A percentile compares a stretch with the other conserved stretches of the same genome.
These are phyloP conservation scores for Oryzias melastigma DNA, from an alignment of 2,113 vertebrate species.

Conservation along the genomic window DNA sequence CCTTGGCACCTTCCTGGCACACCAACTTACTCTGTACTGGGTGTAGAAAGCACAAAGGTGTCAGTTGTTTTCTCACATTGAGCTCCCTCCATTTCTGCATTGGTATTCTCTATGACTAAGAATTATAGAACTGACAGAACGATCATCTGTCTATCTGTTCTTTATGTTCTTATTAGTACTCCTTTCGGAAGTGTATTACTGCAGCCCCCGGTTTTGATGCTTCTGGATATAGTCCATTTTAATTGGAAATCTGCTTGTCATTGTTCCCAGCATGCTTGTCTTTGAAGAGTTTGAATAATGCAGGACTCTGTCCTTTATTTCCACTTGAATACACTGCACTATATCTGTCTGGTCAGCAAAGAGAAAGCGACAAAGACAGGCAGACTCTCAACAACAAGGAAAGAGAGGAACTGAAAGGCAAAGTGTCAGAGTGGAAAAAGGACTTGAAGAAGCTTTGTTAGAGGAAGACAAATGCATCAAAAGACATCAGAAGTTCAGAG, in stretches of 20 bases:
- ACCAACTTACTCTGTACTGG: conserved; percentile 1
- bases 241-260: conserved; percentile 44
- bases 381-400: conserved; percentile 12
- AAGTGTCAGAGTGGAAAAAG: conserved; percentile 25
- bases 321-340: conserved; percentile 30
- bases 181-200: conserved; percentile 4
- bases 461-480: background rate
- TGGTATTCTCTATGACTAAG: background rate
- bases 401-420: conserved; percentile 26
- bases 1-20: conserved; percentile 4
- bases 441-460: conserved; percentile 1
- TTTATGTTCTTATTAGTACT: background rate
- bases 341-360: conserved; percentile 52
- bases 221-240: conserved; percentile 40
- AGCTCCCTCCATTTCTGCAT: background rate
- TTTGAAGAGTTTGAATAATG: conserved; percentile 53
- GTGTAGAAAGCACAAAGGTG: conserved; percentile 10
- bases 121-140: conserved; percentile 1
- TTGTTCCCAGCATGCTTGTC: conserved; percentile 22
- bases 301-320: conserved; percentile 35
- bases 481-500: no score
- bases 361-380: conserved; percentile 37
- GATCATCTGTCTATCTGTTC: background rate
- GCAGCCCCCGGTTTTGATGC: conserved; percentile 23
- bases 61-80: background rate